phyloP scores from a whole-genome alignment of 2,797 vertebrate species.

The Onychomys leucogaster region DNA sequence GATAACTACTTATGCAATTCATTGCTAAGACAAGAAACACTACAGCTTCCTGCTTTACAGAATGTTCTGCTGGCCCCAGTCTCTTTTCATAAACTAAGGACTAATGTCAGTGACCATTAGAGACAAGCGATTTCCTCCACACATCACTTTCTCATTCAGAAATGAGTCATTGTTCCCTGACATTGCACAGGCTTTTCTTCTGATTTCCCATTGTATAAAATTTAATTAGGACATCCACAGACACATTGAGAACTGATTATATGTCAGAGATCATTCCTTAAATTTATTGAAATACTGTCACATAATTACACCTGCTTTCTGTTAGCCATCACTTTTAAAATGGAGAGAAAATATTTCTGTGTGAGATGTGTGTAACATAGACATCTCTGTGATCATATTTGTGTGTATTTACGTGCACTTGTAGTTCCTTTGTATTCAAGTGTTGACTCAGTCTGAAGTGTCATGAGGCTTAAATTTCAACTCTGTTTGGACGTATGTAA shows the following conservation, averaged over 20 bases:
- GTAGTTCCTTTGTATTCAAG: neutral
- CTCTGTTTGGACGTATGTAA: neutral
- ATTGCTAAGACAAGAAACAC: constrained; percentile 81
- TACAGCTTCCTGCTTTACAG: constrained; percentile 82
- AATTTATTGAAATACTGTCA: constrained; percentile 80
- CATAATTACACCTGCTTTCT: constrained; percentile 71
- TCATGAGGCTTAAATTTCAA: neutral
- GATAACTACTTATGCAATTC: constrained; percentile 84
- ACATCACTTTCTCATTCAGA: constrained; percentile 85
- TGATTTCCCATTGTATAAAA: constrained; percentile 84
- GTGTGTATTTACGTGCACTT: neutral
- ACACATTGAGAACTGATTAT: constrained; percentile 78
- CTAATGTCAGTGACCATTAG: constrained; percentile 86
- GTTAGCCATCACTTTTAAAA: neutral
- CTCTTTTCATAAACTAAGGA: constrained; percentile 86
- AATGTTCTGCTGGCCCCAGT: constrained; percentile 83
- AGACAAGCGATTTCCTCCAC: constrained; percentile 84
- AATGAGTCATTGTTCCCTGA: constrained; percentile 84
- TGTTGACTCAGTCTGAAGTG: neutral
- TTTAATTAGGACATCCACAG: constrained; percentile 85
- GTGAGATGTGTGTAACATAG: neutral
- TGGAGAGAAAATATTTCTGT: neutral
- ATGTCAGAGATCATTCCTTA: constrained; percentile 77
- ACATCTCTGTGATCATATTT: neutral
- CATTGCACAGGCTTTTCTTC: constrained; percentile 80